Evolutionary conservation across 2,797 vertebrate genomes (phyloP).

Genomic region (Monodelphis domestica): DNA sequence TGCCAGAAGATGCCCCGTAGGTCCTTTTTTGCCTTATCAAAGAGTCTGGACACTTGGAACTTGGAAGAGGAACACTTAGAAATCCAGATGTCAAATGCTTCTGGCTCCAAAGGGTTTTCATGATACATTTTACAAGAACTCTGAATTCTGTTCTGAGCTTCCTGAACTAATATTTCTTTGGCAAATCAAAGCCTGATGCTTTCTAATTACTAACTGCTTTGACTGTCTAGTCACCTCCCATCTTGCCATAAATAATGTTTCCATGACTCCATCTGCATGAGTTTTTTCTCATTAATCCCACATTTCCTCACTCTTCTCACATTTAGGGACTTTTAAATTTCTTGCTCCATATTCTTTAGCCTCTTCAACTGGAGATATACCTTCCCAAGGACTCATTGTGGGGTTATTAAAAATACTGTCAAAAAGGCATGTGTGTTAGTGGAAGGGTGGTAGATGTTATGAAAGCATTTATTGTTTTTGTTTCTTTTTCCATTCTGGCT

Average conservation of each 20-base stretch:
- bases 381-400: background rate
- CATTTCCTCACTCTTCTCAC: background rate
- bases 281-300: background rate
- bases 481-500: background rate
- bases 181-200: background rate
- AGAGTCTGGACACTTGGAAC: background rate
- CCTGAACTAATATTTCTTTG: background rate
- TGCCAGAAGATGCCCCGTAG: background rate
- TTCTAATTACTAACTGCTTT: background rate
- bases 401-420: background rate
- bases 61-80: background rate
- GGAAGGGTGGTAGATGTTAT: background rate
- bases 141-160: background rate
- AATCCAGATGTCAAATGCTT: background rate
- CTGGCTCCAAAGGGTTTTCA: conserved; percentile 5
- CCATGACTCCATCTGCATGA: background rate
- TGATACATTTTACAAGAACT: background rate
- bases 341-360: background rate
- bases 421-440: background rate
- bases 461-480: background rate
- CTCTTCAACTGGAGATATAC: background rate
- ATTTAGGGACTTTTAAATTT: background rate
- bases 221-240: background rate
- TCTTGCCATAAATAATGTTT: background rate
- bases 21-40: background rate